Conservation (phyloP, 2,797 vertebrate genomes). For the Leptoclinus maculatus region DNA sequence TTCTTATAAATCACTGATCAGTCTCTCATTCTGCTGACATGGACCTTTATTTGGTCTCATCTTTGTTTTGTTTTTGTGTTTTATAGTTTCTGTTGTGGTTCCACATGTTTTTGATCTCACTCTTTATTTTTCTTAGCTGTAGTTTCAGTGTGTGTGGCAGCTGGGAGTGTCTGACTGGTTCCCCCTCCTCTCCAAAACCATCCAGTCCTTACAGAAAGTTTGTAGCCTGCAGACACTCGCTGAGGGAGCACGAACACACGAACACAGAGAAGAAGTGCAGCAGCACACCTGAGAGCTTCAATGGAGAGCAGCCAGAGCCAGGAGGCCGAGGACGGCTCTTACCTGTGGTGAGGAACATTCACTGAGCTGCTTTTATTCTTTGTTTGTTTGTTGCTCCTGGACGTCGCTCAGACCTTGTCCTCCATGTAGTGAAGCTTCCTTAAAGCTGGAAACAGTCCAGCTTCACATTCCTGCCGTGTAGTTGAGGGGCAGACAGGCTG, state of each 20-base stretch:
- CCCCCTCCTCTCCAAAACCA: slow-evolving; percentile 17
- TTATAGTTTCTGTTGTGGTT: too few species aligned
- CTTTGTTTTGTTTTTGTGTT: too few species aligned
- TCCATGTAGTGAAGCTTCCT: slow-evolving; percentile 8
- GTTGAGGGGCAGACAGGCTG: slow-evolving; percentile 45
- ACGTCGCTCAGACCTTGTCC: not conserved
- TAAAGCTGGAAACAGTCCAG: slow-evolving; percentile 35
- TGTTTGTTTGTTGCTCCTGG: not conserved
- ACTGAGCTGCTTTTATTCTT: not conserved
- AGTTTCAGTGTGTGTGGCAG: not conserved
- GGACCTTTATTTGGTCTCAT: too few species aligned
- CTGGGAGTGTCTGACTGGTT: slow-evolving; percentile 50
- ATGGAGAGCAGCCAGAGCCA: slow-evolving; percentile 50
- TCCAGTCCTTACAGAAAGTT: slow-evolving; percentile 40
- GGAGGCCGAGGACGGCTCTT: slow-evolving; percentile 43
- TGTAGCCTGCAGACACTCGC: slow-evolving; percentile 26
- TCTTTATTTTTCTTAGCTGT: too few species aligned
- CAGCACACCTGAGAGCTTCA: not conserved
- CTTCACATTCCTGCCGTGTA: slow-evolving; percentile 43
- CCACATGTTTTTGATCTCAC: too few species aligned
- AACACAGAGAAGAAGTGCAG: not conserved
- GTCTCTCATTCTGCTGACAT: too few species aligned
- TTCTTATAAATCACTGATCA: too few species aligned
- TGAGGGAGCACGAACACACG: not conserved
- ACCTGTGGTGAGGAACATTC: slow-evolving; percentile 50